phyloP scores from a whole-genome alignment of 2,113 vertebrate species.

The Casuarius casuarius region DNA sequence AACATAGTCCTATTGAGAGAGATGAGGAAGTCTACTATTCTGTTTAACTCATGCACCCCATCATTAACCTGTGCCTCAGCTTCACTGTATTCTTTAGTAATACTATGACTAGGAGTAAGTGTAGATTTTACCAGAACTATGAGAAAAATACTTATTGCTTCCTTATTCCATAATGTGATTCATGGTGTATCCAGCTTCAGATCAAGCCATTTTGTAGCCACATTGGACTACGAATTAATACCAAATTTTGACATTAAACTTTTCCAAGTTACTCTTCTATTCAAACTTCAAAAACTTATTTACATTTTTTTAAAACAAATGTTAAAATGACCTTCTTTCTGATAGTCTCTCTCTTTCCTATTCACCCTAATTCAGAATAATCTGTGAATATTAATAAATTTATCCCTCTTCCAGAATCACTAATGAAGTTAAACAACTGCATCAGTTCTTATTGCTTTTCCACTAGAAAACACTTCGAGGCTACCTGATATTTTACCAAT shows the following conservation, averaged over 20 bases:
- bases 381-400: neutral
- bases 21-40: no score
- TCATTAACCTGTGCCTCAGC: no score
- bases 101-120: no score
- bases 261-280: neutral
- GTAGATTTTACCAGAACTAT: neutral
- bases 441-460: neutral
- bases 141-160: neutral
- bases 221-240: neutral
- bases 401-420: neutral
- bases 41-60: no score
- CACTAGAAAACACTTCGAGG: neutral
- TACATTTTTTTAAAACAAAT: neutral
- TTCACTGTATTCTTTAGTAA: no score
- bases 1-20: no score
- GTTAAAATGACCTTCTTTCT: neutral
- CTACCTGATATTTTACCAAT: neutral
- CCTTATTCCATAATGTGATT: neutral
- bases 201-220: neutral
- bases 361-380: neutral
- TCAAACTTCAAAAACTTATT: neutral
- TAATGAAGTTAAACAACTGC: neutral
- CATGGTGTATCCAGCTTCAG: neutral
- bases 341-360: neutral
- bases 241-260: neutral